Evolutionary conservation across 2,888 invertebrate species (phyloP).

Genomic region (Copidosoma aretas): DNA sequence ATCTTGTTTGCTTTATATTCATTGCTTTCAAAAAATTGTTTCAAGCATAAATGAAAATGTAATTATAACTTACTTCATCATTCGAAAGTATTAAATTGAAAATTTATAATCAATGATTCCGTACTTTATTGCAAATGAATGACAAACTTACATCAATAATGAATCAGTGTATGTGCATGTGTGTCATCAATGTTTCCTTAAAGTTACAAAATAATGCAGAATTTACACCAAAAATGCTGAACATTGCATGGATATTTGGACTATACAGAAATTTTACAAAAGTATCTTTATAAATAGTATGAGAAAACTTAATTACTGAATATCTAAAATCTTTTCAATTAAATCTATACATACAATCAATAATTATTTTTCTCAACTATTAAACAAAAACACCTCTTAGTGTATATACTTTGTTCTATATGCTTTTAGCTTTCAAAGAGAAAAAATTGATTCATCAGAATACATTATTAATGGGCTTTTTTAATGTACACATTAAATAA

Average conservation of each 20-base stretch:
- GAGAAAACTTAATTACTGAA: not conserved
- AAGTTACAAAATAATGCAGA: slow-evolving; percentile 55
- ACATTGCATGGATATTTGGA: slow-evolving; percentile 24
- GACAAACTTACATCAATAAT: slow-evolving; percentile 60
- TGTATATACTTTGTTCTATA: slow-evolving; percentile 12
- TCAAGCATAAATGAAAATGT: no score
- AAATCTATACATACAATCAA: not conserved
- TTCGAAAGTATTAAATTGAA: no score
- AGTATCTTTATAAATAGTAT: not conserved
- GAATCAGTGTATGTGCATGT: slow-evolving; percentile 47
- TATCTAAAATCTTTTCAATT: not conserved
- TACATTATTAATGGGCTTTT: slow-evolving; percentile 1
- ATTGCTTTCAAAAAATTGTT: no score
- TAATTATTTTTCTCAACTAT: slow-evolving; percentile 4
- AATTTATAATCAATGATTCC: no score
- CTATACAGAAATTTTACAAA: slow-evolving; percentile 5
- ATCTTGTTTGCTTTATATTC: no score
- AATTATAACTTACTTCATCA: no score
- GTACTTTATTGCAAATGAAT: slow-evolving; percentile 58
- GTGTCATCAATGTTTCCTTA: slow-evolving; percentile 18
- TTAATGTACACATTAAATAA: no score
- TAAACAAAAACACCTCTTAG: slow-evolving; percentile 2
- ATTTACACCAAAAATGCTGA: slow-evolving; percentile 54
- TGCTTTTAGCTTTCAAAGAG: slow-evolving; percentile 36
- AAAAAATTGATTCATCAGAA: slow-evolving; percentile 28